Percentiles rank a stretch among this genome's conserved stretches.
phyloP scores from a whole-genome alignment of 2,797 vertebrate genomes.

The Anguilla anguilla region DNA sequence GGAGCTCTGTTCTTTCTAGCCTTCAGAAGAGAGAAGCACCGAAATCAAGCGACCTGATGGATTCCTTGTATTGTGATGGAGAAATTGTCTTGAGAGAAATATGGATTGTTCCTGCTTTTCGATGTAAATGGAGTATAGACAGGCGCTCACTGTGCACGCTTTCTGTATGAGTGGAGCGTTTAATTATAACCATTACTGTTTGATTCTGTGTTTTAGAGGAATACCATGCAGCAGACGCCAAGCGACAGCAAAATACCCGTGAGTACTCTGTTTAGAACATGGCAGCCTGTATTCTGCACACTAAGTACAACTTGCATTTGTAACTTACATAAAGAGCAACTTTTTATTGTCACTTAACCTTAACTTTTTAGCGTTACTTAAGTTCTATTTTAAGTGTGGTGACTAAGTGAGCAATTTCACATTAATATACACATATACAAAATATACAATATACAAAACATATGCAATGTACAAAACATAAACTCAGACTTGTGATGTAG shows the following conservation, averaged over 20 bases:
- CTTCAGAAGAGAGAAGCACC: constrained; percentile 52
- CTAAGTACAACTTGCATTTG: not conserved
- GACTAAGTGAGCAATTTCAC: not conserved
- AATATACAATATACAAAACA: not conserved
- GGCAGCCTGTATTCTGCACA: not conserved
- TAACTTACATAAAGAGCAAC: not conserved
- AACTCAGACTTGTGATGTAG: not conserved
- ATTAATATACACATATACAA: not conserved
- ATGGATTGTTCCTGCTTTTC: constrained; percentile 40
- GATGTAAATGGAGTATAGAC: constrained; percentile 39
- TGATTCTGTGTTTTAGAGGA: constrained; percentile 55
- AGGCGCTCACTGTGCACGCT: constrained; percentile 36
- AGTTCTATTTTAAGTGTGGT: not conserved
- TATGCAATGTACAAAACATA: not conserved
- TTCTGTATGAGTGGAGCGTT: constrained; percentile 21
- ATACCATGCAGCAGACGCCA: constrained; percentile 61
- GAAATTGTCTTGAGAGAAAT: constrained; percentile 36
- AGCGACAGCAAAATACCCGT: constrained; percentile 68
- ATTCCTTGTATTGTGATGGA: constrained; percentile 46
- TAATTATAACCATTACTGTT: constrained; percentile 51
- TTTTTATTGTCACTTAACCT: not conserved
- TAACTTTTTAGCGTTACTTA: not conserved
- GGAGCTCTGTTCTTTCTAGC: constrained; percentile 50
- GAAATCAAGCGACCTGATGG: constrained; percentile 51
- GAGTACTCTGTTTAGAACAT: constrained; percentile 50